Evolutionary conservation across 2,797 vertebrate genomes (phyloP).

Genomic region (Microctenopoma lineatum): DNA sequence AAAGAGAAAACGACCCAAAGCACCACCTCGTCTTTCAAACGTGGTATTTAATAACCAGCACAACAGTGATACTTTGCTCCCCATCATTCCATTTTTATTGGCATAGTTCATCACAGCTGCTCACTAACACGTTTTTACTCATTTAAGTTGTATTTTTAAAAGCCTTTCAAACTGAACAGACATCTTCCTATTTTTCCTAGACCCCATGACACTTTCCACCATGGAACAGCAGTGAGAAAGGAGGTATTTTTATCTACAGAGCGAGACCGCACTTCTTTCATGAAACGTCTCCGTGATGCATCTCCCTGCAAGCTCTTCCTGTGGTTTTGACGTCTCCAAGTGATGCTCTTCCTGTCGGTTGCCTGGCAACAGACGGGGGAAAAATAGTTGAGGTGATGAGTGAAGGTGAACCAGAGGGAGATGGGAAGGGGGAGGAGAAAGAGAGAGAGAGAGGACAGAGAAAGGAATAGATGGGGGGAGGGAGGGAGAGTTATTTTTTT

Average conservation of each 20-base stretch:
- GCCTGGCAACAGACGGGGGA: conserved; percentile 70
- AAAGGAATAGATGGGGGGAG: conserved; percentile 32
- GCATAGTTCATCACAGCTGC: no score
- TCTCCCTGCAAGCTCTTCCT: conserved; percentile 76
- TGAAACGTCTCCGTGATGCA: conserved; percentile 38
- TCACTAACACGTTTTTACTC: no score
- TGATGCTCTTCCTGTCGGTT: conserved; percentile 81
- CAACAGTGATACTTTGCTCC: no score
- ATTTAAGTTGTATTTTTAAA: no score
- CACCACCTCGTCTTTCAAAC: no score
- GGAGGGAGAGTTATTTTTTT: conserved; percentile 47
- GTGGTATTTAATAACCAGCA: no score
- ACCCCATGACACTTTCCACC: conserved; percentile 4
- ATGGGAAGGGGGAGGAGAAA: conserved; percentile 47
- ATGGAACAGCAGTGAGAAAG: neutral
- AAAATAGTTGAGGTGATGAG: conserved; percentile 75
- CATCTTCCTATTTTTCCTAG: neutral
- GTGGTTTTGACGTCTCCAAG: conserved; percentile 63
- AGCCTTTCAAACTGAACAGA: neutral
- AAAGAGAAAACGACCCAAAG: no score
- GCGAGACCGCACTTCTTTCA: conserved; percentile 21
- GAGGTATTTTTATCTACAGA: neutral
- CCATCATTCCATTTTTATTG: no score
- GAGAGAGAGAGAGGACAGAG: conserved; percentile 36
- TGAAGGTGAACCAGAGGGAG: conserved; percentile 74